A percentile compares a stretch with the other conserved stretches of the same genome.
These are phyloP conservation scores for Eulithis prunata DNA, from an alignment of 2,888 invertebrate species.

Conservation along the genomic window DNA sequence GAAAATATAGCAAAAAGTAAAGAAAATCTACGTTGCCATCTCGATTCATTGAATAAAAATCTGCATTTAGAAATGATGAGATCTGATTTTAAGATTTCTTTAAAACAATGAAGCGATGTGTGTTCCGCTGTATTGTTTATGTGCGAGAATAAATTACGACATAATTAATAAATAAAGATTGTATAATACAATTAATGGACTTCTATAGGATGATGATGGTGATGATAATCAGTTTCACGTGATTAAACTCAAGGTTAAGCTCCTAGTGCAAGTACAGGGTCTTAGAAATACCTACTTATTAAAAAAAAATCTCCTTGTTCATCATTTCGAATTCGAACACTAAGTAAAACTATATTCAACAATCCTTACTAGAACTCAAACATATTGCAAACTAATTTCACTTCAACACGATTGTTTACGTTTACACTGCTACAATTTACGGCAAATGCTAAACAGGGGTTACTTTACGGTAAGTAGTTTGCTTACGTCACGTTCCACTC, in stretches of 20 bases:
- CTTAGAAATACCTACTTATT: no score
- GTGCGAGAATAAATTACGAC: not conserved
- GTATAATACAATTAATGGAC: no score
- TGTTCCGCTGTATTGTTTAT: slow-evolving; percentile 17
- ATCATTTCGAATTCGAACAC: not conserved
- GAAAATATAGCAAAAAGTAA: not conserved
- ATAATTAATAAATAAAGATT: no score
- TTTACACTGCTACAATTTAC: slow-evolving; percentile 46
- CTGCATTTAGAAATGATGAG: slow-evolving; percentile 15
- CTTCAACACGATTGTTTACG: slow-evolving; percentile 41
- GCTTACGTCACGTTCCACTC: slow-evolving; percentile 51
- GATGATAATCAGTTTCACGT: no score
- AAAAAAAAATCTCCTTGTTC: no score
- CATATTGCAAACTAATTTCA: slow-evolving; percentile 27
- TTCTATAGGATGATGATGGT: no score
- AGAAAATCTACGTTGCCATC: not conserved
- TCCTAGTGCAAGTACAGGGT: no score
- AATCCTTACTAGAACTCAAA: slow-evolving; percentile 23
- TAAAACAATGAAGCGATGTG: slow-evolving; percentile 8
- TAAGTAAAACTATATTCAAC: not conserved
- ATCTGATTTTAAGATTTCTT: slow-evolving; percentile 16
- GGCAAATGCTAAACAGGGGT: slow-evolving; percentile 54
- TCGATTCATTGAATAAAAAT: slow-evolving; percentile 8
- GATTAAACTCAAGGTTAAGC: no score
- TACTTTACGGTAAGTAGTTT: slow-evolving; percentile 60